Percentiles rank a stretch among this genome's conserved stretches.
These are phyloP conservation scores for Lithobates pipiens DNA, from an alignment of 2,797 vertebrate genomes.

Conservation along the genomic window DNA sequence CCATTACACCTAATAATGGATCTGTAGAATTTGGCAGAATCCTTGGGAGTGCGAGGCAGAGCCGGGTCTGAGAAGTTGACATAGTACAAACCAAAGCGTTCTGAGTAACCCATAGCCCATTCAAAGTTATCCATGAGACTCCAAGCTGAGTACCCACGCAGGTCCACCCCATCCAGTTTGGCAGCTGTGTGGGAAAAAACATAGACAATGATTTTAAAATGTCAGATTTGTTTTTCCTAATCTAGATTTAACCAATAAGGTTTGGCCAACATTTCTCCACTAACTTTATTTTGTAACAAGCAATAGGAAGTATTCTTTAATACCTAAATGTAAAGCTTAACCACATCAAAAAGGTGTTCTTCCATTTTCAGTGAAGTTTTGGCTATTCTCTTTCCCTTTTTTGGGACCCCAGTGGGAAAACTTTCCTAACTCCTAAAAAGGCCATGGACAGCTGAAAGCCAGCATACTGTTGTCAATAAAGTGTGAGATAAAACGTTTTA, in stretches of 20 bases:
- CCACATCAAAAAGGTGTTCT: too few species aligned
- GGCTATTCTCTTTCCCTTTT: too few species aligned
- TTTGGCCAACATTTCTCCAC: too few species aligned
- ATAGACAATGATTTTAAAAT: background rate
- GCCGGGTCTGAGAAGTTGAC: conserved; percentile 84
- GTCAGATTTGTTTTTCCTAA: background rate
- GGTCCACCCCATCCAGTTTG: conserved; percentile 80
- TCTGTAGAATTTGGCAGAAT: conserved; percentile 80
- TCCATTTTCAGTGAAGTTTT: too few species aligned
- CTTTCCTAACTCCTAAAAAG: too few species aligned
- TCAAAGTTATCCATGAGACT: conserved; percentile 93
- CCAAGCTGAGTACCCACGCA: conserved; percentile 91
- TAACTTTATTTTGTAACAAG: too few species aligned
- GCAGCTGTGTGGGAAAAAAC: conserved; percentile 44
- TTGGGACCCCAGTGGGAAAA: too few species aligned
- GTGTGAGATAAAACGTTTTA: too few species aligned
- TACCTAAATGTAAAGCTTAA: too few species aligned
- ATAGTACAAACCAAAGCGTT: conserved; percentile 87
- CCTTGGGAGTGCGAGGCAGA: conserved; percentile 82
- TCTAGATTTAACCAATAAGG: background rate
- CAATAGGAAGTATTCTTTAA: too few species aligned
- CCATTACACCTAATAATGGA: conserved; percentile 88
- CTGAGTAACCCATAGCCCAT: conserved; percentile 88
- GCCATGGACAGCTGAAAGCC: too few species aligned
- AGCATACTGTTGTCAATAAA: too few species aligned